Evolutionary conservation across 2,888 invertebrate genomes (phyloP).

Genomic region (Drosophila melanocephala): DNA sequence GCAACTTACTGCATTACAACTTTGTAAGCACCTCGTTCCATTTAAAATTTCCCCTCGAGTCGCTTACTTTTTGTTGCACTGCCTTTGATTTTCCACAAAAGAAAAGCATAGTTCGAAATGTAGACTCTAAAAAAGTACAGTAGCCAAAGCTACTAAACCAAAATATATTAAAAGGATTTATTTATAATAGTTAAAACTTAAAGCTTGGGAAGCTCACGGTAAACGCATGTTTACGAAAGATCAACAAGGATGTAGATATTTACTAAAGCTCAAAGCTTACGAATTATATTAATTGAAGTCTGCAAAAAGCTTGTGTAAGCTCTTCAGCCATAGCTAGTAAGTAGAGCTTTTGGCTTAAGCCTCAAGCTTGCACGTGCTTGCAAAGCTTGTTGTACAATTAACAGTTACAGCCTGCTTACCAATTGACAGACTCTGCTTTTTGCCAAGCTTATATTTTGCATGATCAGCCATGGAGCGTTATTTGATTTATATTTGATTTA

Average conservation of each 20-base stretch:
- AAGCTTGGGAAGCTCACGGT: background rate
- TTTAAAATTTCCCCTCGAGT: constrained; percentile 1
- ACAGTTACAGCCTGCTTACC: background rate
- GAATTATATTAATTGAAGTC: background rate
- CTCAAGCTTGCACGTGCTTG: constrained; percentile 7
- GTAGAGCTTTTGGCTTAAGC: constrained; percentile 2
- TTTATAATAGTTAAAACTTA: background rate
- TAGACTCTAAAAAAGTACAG: constrained; percentile 11
- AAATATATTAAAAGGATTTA: constrained; percentile 21
- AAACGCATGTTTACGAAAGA: background rate
- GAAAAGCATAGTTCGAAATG: constrained; percentile 10
- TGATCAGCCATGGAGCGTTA: constrained; percentile 1
- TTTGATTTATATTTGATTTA: background rate
- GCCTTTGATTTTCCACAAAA: constrained; percentile 34
- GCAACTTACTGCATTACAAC: constrained; percentile 45
- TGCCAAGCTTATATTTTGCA: background rate
- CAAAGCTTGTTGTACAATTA: background rate
- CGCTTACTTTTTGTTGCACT: constrained; percentile 19
- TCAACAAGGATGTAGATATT: background rate
- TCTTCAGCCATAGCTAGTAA: background rate
- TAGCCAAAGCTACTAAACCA: constrained; percentile 17
- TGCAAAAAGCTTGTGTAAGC: background rate
- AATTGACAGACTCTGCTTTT: background rate
- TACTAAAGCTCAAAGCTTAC: background rate
- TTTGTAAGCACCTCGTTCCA: constrained; percentile 39